Percentiles rank a stretch among this genome's conserved stretches.
Conservation (phyloP, 2,797 vertebrate species). For the Cryptoblepharus egeriae region DNA sequence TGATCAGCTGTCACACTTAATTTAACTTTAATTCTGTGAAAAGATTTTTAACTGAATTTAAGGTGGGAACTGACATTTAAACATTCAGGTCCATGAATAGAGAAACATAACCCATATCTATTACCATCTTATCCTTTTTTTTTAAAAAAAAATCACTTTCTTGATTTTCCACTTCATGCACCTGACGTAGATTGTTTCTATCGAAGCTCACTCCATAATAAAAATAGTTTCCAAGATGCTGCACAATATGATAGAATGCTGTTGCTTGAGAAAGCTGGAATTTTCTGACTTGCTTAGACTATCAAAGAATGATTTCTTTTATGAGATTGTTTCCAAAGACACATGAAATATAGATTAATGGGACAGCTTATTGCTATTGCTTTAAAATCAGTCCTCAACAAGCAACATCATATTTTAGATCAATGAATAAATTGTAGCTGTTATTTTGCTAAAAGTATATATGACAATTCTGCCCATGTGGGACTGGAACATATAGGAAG, state of each 20-base stretch:
- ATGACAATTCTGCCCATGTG: neutral
- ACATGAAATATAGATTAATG: constrained; percentile 60
- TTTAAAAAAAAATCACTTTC: constrained; percentile 6
- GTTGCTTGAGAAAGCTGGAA: neutral
- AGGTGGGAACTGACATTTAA: constrained; percentile 71
- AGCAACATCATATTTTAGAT: constrained; percentile 48
- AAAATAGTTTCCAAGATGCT: neutral
- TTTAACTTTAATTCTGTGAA: constrained; percentile 66
- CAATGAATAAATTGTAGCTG: neutral
- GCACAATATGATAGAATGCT: neutral
- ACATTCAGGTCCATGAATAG: constrained; percentile 43
- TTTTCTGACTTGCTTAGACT: constrained; percentile 53
- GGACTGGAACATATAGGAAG: neutral
- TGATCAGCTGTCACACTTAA: constrained; percentile 64
- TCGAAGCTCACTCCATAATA: neutral
- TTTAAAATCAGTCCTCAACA: constrained; percentile 47
- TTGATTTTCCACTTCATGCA: neutral
- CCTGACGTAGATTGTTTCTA: neutral
- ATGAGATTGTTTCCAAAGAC: constrained; percentile 54
- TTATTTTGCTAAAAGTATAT: neutral
- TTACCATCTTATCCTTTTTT: constrained; percentile 24
- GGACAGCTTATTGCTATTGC: constrained; percentile 38
- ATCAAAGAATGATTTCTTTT: constrained; percentile 64
- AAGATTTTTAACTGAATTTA: constrained; percentile 52
- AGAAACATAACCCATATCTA: constrained; percentile 26